Base-by-base conservation (phyloP, 1,140 invertebrate genomes). In the Callitettix versicolor region DNA sequence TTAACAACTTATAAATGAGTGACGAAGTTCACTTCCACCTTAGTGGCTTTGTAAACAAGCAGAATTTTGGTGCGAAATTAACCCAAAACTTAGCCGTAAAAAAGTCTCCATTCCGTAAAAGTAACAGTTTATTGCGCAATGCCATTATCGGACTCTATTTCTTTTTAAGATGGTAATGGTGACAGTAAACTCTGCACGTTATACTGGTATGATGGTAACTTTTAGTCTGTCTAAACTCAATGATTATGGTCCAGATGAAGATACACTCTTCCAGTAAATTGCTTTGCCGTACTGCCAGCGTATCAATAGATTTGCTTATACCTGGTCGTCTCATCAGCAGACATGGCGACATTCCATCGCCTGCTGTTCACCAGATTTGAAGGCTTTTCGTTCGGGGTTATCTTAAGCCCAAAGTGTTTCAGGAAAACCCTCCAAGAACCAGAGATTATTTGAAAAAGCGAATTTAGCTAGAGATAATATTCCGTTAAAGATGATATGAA, bases 21-120 rank as follows among this genome's bases (percentile, higher is more conserved):
- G 66, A 68, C 57, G 65, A 69, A 61, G 65, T 62, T 49, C 62
- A 67, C 61, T 71, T 68, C 52, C 58, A 65, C 53, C 55, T 68
- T 21, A 62, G 61, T 58, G 67, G 66, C 7, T 63, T 60, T 44
- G 65, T 69, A 7, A 69, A 67, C 57, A 66, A 65, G 41, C 63
- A 69, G 55, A 68, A 71, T 55, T 67, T 63, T 46, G n/a, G n/a
- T n/a, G n/a, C 46, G 61, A n/a, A 67, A 65, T 57, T 67, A 60
- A 64, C 56, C 58, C 49, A 36, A 24, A 11, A 50, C 46, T 34
- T 66, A 68, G 55, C 64, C 62, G 20, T 38, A 62, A 57, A 63
- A 56, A 53, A 65, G 63, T 49, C 58, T 70, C 24, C 67, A 69
- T 62, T 62, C 63, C 40, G 59, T 51, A 26, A 65, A 67, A 60